Base-by-base conservation (phyloP, 92 coral and sea anemone species). In the Phenganax stokvisi region DNA sequence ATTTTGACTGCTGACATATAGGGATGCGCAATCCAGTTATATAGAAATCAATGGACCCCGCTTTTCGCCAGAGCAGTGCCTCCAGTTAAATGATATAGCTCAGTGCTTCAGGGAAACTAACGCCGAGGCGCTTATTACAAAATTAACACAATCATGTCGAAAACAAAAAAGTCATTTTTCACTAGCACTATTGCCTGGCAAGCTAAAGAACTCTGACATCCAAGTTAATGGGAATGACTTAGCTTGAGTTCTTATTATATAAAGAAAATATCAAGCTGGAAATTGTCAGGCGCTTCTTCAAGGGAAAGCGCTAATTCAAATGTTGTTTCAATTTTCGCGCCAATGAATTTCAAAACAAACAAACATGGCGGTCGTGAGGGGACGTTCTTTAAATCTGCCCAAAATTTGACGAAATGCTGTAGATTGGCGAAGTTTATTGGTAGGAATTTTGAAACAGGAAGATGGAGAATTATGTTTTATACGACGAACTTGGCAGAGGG, bases 401-500 rank as follows among this genome's bases (percentile, higher is more conserved):
- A 1, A 59, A 25, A 1, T 20, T 59, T 59, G 65, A 59, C 16
- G 10, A 11, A 72, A 0, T 9, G 54, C 31, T 70, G 12, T 70
- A 8, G 17, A 69, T 51, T 53, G 30, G 12, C 51, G 58, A 54
- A 15, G 51, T 73, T 7, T 59, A 57, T 63, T 77, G 25, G 62
- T 79, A 57, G 47, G 4, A 30, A 0, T 30, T 64, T 10, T 30
- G 5, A 12, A 27, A 68, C 31, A 64, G 74, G 13, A 29, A 11
- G 20, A 96, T 96, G 99, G 99, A 96, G 82, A 96, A 96, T 79
- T 96, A 96, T 86, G 93, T 96, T 7, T 82, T 96, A 17, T 96
- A 96, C 84, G 99, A 96, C 52, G 99, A 96, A 82, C 88, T 96
- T 68, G 99, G 99, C 53, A 86, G 97, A 16, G 99, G 99, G 11